Percentiles rank a stretch among this genome's conserved stretches.
Conservation (phyloP, 2,888 invertebrate species). For the Eilema griseolum region DNA sequence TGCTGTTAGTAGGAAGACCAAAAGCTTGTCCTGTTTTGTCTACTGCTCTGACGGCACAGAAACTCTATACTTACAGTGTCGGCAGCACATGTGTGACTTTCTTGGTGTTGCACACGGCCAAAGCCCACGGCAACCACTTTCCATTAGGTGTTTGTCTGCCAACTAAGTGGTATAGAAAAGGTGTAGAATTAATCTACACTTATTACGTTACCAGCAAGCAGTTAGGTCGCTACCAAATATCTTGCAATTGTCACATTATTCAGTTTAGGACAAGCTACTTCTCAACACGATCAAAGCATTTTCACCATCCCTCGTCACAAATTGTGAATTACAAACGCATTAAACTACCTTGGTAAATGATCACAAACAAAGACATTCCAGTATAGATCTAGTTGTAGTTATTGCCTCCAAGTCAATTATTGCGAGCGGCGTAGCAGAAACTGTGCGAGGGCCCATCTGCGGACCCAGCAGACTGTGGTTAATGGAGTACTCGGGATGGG, state of each 20-base stretch:
- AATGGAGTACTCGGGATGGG: constrained; percentile 24
- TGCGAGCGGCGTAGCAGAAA: constrained; percentile 37
- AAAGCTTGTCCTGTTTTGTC: no score
- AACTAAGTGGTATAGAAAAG: no score
- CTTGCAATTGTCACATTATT: background rate
- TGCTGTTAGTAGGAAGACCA: no score
- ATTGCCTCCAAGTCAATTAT: constrained; percentile 30
- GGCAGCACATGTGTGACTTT: no score
- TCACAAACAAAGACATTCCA: background rate
- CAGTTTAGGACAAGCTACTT: no score
- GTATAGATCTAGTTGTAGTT: constrained; percentile 7
- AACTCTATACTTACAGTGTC: no score
- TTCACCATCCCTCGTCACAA: background rate
- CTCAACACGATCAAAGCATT: background rate
- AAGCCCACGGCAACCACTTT: no score
- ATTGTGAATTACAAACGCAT: background rate
- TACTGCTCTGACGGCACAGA: no score
- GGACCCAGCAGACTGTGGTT: constrained; percentile 37
- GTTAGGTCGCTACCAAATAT: background rate
- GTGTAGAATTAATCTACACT: background rate
- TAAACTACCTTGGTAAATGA: background rate
- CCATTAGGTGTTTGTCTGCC: no score
- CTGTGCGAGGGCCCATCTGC: constrained; percentile 22
- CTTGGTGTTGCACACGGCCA: no score
- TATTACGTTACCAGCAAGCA: background rate